Evolutionary conservation across 2,888 invertebrate species (phyloP).

Genomic region (Polymixis lichenea): DNA sequence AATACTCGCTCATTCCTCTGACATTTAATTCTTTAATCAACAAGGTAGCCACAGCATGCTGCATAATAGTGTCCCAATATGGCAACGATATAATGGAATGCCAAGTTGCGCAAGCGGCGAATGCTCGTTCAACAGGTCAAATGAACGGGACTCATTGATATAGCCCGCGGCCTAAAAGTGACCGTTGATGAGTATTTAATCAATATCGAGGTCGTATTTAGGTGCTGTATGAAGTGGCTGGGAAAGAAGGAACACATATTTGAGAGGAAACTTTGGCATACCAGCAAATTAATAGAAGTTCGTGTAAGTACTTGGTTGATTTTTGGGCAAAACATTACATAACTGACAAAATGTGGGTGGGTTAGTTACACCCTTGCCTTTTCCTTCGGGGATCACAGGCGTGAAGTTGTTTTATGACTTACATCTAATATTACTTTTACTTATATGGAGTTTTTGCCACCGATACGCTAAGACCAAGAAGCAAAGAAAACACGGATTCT

Average conservation of each 20-base stretch:
- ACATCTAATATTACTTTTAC: too few species aligned
- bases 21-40: conserved; percentile 2
- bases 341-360: too few species aligned
- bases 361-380: too few species aligned
- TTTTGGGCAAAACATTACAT: not conserved
- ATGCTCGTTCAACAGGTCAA: conserved; percentile 53
- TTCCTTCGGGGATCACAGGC: too few species aligned
- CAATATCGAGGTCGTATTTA: conserved; percentile 25
- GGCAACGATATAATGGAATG: conserved; percentile 63
- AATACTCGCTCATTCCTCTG: too few species aligned
- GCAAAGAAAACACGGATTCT: not conserved
- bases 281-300: too few species aligned
- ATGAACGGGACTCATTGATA: conserved; percentile 61
- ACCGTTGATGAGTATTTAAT: conserved; percentile 42
- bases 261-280: too few species aligned
- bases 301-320: not conserved
- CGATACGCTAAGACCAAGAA: not conserved
- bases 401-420: too few species aligned
- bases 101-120: conserved; percentile 57
- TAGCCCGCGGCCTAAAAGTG: conserved; percentile 29
- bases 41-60: conserved; percentile 5
- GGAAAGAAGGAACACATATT: not conserved
- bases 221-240: conserved; percentile 15
- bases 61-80: conserved; percentile 56
- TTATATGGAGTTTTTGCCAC: not conserved